phyloP scores from a whole-genome alignment of 1,140 invertebrate species.

The Cephus cinctus region DNA sequence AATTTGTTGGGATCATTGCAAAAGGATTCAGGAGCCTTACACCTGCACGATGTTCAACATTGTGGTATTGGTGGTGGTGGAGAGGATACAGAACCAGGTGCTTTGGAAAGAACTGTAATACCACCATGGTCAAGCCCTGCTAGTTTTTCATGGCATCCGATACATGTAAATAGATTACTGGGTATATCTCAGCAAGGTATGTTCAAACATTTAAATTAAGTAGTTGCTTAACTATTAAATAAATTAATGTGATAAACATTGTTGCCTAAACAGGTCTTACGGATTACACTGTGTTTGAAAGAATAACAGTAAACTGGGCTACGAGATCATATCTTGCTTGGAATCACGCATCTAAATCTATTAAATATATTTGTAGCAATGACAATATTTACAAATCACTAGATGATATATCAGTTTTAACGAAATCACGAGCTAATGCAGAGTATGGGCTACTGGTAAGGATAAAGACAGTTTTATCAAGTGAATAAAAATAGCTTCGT shows the following conservation, averaged over 20 bases:
- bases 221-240: conserved; percentile 6
- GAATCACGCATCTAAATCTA: conserved; percentile 70
- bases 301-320: conserved; percentile 80
- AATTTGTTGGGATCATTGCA: conserved; percentile 75
- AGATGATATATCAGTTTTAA: conserved; percentile 73
- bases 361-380: conserved; percentile 61
- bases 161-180: conserved; percentile 73
- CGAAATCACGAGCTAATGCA: conserved; percentile 68
- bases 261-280: conserved; percentile 54
- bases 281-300: conserved; percentile 77
- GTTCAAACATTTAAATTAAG: conserved; percentile 10
- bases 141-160: conserved; percentile 83
- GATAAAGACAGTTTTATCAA: conserved; percentile 15
- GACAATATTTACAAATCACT: conserved; percentile 59
- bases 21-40: conserved; percentile 66
- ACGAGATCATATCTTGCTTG: conserved; percentile 69
- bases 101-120: conserved; percentile 71
- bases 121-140: conserved; percentile 58
- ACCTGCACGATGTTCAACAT: conserved; percentile 81
- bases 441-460: conserved; percentile 78
- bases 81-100: conserved; percentile 74
- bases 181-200: conserved; percentile 64
- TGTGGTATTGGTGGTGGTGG: conserved; percentile 60
- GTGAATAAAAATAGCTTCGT: conserved; percentile 5
- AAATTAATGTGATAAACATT: not conserved